Conservation (phyloP, 2,797 vertebrate species). For the Tokudaia tokunoshimensis region DNA sequence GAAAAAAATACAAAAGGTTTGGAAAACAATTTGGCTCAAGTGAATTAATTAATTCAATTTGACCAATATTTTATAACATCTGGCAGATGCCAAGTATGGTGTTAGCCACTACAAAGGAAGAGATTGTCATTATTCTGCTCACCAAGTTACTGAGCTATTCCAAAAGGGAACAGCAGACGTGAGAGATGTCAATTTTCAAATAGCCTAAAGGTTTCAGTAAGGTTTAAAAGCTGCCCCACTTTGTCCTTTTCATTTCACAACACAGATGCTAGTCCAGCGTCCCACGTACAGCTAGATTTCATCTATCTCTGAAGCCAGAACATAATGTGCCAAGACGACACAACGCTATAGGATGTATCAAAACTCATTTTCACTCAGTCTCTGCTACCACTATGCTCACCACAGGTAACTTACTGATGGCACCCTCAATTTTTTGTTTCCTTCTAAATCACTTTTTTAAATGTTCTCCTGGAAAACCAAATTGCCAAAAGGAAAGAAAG, state of each 20-base stretch:
- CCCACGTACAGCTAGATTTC: constrained; percentile 18
- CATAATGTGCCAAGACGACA: neutral
- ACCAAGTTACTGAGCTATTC: neutral
- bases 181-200: neutral
- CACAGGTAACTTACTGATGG: neutral
- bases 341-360: neutral
- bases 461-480: constrained; percentile 16
- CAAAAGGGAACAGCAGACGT: neutral
- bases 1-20: constrained; percentile 16
- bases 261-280: neutral
- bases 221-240: neutral
- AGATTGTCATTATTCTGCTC: neutral
- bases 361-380: constrained; percentile 46
- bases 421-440: constrained; percentile 36
- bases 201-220: neutral
- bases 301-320: constrained; percentile 2
- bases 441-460: constrained; percentile 17
- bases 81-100: neutral
- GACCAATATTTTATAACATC: constrained; percentile 31
- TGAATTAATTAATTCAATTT: constrained; percentile 56
- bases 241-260: constrained; percentile 46
- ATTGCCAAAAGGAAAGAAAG: constrained; percentile 42
- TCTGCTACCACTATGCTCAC: neutral
- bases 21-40: neutral
- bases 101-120: neutral